Evolutionary conservation across 1,140 invertebrate genomes (phyloP), one percentile per base, ranked within the genome.

Genomic region (Drosophila grimshawi): DNA sequence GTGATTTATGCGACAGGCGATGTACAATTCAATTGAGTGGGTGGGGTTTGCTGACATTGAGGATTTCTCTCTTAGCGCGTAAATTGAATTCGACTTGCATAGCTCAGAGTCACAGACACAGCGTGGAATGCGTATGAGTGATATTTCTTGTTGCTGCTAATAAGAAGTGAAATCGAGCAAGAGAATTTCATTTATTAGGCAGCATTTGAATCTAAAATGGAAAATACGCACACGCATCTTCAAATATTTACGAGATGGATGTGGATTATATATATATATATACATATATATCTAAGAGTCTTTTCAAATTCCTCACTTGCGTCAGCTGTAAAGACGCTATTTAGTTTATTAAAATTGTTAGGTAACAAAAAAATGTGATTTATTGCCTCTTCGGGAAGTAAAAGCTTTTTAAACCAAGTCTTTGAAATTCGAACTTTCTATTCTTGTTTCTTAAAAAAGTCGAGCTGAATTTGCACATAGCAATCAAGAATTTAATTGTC

Each of bases 61-160:
- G 37, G 10, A 79, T 53, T 57, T 51, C 41, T 62, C 43, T 46
- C 45, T 19, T 46, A 78, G 39, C 80, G 37, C 39, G 61, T 57
- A 70, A 81, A 86, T 81, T 74, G 60, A 78, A 74, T 86, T 68
- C 70, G 59, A 70, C 35, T 72, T 81, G 72, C 78, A 80, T 62
- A 72, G 46, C 52, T 52, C 66, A 41, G 48, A 46, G 55, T 61
- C 46, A 19, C 19, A 19, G 19, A 19, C 19, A 19, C 19, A 1
- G 19, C 56, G 43, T 6, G 56, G 35, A 10, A 7, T 8, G 64
- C 64, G 65, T 69, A 68, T 69, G 57, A 11, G 51, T 37, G 10
- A 57, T 69, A 61, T 56, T 43, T 37, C 27, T 0, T 7, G 5
- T 43, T 37, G 19, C 0, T 7, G 11, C 11, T 11, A 65, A 53